These are phyloP conservation scores for Cotesia glomerata DNA, from an alignment of 1,140 invertebrate genomes.

Conservation along the genomic window DNA sequence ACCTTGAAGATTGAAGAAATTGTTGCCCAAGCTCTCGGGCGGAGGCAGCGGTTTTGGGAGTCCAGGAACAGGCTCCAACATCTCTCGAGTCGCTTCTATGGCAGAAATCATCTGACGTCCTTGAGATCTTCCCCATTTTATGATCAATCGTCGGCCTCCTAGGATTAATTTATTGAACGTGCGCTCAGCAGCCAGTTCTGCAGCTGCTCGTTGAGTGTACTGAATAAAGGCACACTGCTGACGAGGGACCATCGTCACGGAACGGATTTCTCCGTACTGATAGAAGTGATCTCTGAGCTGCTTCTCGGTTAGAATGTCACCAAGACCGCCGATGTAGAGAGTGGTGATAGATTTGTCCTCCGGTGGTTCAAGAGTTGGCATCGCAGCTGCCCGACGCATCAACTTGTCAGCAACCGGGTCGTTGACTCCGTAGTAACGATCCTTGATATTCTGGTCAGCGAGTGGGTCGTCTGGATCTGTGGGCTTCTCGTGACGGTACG, in stretches of 20 bases:
- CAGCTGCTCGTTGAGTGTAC: constrained; percentile 87
- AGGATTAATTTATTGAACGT: constrained; percentile 96
- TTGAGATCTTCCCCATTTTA: constrained; percentile 96
- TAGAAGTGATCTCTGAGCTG: constrained; percentile 94
- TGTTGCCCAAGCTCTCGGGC: constrained; percentile 69
- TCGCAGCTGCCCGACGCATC: constrained; percentile 87
- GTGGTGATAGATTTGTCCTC: constrained; percentile 97
- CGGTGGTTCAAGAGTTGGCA: constrained; percentile 94
- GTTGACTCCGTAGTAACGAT: constrained; percentile 97
- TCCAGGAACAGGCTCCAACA: constrained; percentile 87
- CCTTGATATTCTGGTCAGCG: constrained; percentile 99
- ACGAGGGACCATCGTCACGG: constrained; percentile 87
- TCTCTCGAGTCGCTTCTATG: constrained; percentile 59
- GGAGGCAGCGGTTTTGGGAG: constrained; percentile 80
- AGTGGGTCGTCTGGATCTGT: constrained; percentile 99
- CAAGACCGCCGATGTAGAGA: constrained; percentile 93
- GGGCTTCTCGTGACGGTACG: constrained; percentile 98
- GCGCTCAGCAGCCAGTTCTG: constrained; percentile 93
- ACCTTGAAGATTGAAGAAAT: constrained; percentile 69
- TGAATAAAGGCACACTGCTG: constrained; percentile 99
- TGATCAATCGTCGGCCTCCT: constrained; percentile 84
- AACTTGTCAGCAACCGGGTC: constrained; percentile 99
- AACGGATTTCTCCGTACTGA: constrained; percentile 98
- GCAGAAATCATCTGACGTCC: constrained; percentile 67
- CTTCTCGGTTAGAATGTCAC: constrained; percentile 87